Percentiles rank a stretch among this genome's conserved stretches.
phyloP scores from a whole-genome alignment of 2,888 invertebrate genomes.

The Hesperia comma region DNA sequence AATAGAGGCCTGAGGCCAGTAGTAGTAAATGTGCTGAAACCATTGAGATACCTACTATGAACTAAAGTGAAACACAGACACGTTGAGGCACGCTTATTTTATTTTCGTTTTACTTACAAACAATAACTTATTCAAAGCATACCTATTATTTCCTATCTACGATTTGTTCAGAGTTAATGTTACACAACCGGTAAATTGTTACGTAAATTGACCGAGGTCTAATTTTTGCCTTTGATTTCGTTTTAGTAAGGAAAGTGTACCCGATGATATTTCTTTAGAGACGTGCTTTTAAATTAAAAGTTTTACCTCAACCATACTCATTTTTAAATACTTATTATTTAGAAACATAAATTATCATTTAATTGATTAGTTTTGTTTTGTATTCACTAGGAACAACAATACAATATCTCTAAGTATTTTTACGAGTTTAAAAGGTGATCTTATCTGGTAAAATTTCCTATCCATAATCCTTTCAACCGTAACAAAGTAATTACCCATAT shows the following conservation, averaged over 20 bases:
- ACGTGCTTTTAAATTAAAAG: background rate
- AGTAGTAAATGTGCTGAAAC: too few species aligned
- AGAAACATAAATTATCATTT: background rate
- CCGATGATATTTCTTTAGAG: background rate
- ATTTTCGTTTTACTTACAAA: too few species aligned
- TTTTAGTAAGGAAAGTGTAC: background rate
- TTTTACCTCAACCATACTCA: too few species aligned
- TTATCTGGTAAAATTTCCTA: conserved; percentile 5
- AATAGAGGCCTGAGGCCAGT: too few species aligned
- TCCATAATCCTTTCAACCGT: background rate
- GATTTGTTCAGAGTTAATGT: background rate
- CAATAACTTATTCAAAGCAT: too few species aligned
- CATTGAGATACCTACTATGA: too few species aligned
- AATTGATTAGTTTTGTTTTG: too few species aligned
- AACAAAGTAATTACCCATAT: conserved; percentile 13
- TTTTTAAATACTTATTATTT: too few species aligned
- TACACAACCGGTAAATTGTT: background rate
- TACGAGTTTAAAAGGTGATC: background rate
- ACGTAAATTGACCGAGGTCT: conserved; percentile 6
- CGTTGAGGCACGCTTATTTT: too few species aligned
- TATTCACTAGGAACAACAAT: background rate
- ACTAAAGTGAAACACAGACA: too few species aligned
- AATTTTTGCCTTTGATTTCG: background rate
- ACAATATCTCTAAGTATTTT: background rate
- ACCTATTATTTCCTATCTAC: too few species aligned